Percentiles rank a stretch among this genome's conserved stretches.
These are phyloP conservation scores for Conus canariensis DNA, from an alignment of 2,888 invertebrate genomes.

Conservation along the genomic window DNA sequence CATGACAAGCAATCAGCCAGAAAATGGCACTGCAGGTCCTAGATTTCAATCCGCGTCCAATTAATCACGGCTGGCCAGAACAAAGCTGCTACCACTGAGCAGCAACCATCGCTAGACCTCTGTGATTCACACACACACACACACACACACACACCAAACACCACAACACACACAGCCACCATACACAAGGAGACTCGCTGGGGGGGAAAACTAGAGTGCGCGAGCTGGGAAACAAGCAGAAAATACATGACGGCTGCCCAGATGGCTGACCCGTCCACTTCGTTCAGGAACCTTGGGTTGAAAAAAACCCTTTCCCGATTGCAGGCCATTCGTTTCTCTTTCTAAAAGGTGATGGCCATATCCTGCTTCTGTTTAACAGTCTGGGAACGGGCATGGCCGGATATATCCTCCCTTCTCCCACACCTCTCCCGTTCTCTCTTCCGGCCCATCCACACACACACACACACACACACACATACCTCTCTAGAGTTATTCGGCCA, in stretches of 20 bases:
- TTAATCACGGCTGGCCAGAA: conserved; percentile 19
- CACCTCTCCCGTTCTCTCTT: too few relatives aligned
- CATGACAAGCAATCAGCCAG: not conserved
- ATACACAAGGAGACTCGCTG: too few relatives aligned
- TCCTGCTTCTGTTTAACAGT: too few relatives aligned
- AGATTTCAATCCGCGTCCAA: not conserved
- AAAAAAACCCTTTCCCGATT: not conserved
- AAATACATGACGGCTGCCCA: conserved; percentile 23
- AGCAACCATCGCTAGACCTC: not conserved
- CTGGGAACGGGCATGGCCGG: too few relatives aligned
- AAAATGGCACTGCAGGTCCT: conserved; percentile 7
- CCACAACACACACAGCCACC: not conserved
- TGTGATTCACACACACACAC: not conserved
- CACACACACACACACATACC: too few relatives aligned
- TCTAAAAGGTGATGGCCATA: too few relatives aligned
- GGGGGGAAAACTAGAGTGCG: not conserved
- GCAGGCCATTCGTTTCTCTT: not conserved
- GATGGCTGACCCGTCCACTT: conserved; percentile 23
- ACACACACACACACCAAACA: not conserved
- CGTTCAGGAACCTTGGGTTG: too few relatives aligned
- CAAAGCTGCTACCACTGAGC: not conserved
- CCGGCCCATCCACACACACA: too few relatives aligned
- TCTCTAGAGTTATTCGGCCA: too few relatives aligned
- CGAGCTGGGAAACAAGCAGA: not conserved
- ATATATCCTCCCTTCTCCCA: too few relatives aligned